These are phyloP conservation scores for Alcis repandata DNA, from an alignment of 2,888 invertebrate species.

Conservation along the genomic window DNA sequence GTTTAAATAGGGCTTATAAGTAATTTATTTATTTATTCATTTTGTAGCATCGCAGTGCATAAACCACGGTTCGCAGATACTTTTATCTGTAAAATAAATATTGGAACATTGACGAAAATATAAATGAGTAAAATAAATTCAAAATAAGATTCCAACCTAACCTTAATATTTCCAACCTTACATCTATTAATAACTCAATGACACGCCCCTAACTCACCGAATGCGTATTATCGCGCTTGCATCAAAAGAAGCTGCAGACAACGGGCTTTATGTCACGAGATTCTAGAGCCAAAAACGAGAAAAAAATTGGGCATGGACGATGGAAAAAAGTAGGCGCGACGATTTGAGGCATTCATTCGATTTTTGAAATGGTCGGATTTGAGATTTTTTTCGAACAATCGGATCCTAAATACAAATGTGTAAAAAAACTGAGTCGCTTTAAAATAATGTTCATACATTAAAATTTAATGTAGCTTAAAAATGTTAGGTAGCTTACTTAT, in stretches of 20 bases:
- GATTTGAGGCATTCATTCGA: constrained; percentile 23
- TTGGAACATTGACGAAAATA: too few relatives aligned
- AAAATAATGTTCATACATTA: too few relatives aligned
- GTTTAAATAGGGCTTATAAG: too few relatives aligned
- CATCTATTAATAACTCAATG: constrained; percentile 1
- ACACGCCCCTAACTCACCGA: constrained; percentile 20
- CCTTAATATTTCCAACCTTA: too few relatives aligned
- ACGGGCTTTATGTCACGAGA: constrained; percentile 74
- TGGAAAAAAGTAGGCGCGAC: constrained; percentile 5
- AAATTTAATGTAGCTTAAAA: not conserved
- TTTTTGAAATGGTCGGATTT: constrained; percentile 29
- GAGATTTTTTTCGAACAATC: not conserved
- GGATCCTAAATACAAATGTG: not conserved
- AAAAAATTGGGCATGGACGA: constrained; percentile 8
- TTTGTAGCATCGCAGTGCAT: too few relatives aligned
- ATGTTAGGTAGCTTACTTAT: not conserved
- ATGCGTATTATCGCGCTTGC: constrained; percentile 72
- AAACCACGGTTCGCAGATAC: too few relatives aligned
- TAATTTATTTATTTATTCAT: too few relatives aligned
- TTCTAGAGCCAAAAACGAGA: constrained; percentile 10
- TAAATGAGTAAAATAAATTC: too few relatives aligned
- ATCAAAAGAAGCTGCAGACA: constrained; percentile 78
- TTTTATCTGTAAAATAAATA: too few relatives aligned
- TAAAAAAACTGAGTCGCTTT: too few relatives aligned
- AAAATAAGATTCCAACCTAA: not conserved